Percentiles rank a stretch among this genome's conserved stretches.
These are phyloP conservation scores for Philaenus spumarius DNA, from an alignment of 1,140 invertebrate genomes.

Conservation along the genomic window DNA sequence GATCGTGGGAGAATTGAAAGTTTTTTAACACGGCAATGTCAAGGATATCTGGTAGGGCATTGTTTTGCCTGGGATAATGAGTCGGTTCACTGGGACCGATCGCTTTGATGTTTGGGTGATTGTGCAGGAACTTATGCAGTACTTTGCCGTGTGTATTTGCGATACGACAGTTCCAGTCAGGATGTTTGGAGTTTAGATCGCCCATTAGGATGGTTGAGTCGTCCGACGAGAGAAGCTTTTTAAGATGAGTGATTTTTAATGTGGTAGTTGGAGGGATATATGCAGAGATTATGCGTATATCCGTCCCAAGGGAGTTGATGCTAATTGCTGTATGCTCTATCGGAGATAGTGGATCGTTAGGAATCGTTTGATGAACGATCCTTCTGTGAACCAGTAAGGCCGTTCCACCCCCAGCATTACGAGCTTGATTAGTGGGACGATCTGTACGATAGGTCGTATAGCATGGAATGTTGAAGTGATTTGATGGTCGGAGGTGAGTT, in stretches of 20 bases:
- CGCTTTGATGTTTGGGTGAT: too few species aligned
- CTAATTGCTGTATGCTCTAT: not conserved
- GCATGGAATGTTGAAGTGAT: not conserved
- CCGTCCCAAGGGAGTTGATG: not conserved
- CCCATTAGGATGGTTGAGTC: not conserved
- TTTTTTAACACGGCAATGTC: too few species aligned
- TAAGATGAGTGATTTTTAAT: not conserved
- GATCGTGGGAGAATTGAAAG: too few species aligned
- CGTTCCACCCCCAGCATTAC: not conserved
- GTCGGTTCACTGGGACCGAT: too few species aligned
- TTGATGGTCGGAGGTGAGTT: not conserved
- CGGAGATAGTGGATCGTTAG: not conserved
- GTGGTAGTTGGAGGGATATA: not conserved
- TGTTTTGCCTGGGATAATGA: too few species aligned
- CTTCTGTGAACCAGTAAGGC: not conserved
- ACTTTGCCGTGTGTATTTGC: too few species aligned
- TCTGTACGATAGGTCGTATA: not conserved
- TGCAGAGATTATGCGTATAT: not conserved
- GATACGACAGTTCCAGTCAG: not conserved
- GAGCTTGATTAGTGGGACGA: not conserved
- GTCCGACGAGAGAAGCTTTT: too few species aligned
- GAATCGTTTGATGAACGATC: not conserved
- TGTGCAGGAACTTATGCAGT: too few species aligned
- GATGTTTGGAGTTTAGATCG: not conserved
- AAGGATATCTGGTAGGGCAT: too few species aligned